Evolutionary conservation across 1,140 invertebrate species (phyloP).

Genomic region (Atta texana): DNA sequence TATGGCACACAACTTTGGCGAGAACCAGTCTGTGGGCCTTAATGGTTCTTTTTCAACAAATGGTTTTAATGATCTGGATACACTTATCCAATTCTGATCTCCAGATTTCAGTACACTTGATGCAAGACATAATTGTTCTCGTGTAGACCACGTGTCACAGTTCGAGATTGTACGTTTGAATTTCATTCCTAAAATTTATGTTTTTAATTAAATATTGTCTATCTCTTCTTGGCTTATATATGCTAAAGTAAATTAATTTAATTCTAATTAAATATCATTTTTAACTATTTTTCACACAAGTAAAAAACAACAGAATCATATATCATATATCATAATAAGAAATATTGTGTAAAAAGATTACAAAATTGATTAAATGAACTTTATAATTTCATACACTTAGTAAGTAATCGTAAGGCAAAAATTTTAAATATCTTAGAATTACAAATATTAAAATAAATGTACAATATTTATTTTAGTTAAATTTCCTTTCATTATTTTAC

Average conservation of each 20-base stretch:
- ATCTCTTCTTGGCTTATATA: neutral
- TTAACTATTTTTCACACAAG: neutral
- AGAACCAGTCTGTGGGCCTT: constrained; percentile 95
- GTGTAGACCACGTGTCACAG: constrained; percentile 93
- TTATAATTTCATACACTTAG: neutral
- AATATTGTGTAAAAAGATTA: neutral
- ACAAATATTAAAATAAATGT: neutral
- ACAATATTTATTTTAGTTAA: neutral
- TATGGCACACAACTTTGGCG: constrained; percentile 95
- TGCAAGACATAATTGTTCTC: constrained; percentile 94
- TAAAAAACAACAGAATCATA: neutral
- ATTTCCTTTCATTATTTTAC: neutral
- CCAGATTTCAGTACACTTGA: constrained; percentile 95
- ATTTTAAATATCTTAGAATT: neutral
- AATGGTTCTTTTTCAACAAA: constrained; percentile 89
- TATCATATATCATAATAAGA: neutral
- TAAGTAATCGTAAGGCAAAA: neutral
- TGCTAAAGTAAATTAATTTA: constrained; percentile 37
- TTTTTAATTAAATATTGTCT: constrained; percentile 5
- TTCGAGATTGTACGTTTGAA: constrained; percentile 89
- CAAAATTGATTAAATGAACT: constrained; percentile 11
- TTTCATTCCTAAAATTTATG: constrained; percentile 83
- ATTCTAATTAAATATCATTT: constrained; percentile 23
- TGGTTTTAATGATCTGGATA: constrained; percentile 92
- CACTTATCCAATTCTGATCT: constrained; percentile 98